Conservation (phyloP, 2,888 invertebrate species). For the Megalurothrips usitatus region DNA sequence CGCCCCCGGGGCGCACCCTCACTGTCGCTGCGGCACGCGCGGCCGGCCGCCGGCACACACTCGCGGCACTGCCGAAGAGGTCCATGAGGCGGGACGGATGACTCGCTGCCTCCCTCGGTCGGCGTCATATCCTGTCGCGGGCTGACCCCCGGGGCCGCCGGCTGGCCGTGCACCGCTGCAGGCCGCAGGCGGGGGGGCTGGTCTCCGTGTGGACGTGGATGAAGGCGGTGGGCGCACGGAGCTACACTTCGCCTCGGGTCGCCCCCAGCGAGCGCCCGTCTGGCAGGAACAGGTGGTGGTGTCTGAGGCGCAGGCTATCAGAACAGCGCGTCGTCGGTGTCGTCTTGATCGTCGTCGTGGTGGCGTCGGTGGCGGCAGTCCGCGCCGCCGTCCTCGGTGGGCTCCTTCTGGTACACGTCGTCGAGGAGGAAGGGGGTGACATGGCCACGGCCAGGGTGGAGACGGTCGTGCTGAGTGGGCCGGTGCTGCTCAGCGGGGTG, state of each 20-base stretch:
- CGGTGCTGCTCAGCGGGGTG: too few species aligned
- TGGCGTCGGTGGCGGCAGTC: conserved; percentile 34
- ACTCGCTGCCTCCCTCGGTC: neutral
- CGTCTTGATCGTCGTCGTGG: conserved; percentile 35
- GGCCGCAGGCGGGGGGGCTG: neutral
- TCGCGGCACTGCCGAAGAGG: neutral
- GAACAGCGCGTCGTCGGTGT: neutral
- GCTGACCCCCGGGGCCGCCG: neutral
- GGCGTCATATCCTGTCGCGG: conserved; percentile 12
- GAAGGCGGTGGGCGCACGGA: neutral
- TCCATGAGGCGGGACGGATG: neutral
- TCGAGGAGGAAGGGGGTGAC: conserved; percentile 29
- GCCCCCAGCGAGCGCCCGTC: neutral
- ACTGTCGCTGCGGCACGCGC: neutral
- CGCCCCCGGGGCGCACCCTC: neutral
- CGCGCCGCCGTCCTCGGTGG: neutral
- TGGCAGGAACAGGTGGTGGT: conserved; percentile 18
- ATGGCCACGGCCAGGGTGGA: conserved; percentile 39
- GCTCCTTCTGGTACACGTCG: neutral
- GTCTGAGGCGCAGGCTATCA: neutral
- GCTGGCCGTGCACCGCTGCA: neutral
- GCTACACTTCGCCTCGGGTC: neutral
- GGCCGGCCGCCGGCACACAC: neutral
- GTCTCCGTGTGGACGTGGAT: neutral
- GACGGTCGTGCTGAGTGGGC: neutral